These are phyloP conservation scores for Tetrax tetrax DNA, from an alignment of 2,113 vertebrate genomes.

Conservation along the genomic window DNA sequence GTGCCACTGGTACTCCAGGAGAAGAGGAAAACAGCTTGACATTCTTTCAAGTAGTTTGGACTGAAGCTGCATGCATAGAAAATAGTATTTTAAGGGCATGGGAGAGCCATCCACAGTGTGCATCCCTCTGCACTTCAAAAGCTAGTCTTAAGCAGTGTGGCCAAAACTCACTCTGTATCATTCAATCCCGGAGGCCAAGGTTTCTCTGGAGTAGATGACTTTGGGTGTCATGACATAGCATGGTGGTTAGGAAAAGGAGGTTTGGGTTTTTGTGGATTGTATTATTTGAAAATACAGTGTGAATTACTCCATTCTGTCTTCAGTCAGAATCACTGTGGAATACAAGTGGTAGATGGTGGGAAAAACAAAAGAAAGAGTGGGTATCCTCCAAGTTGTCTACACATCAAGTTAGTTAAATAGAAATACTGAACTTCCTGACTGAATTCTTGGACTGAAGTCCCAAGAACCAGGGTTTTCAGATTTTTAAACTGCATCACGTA, in stretches of 20 bases:
- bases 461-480: background rate
- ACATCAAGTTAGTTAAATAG: background rate
- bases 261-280: background rate
- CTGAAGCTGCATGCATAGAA: background rate
- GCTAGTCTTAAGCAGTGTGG: background rate
- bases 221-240: background rate
- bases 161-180: background rate
- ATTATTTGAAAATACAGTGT: background rate
- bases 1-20: background rate
- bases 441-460: background rate
- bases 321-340: background rate
- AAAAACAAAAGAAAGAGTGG: background rate
- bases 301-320: background rate
- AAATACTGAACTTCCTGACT: background rate
- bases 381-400: background rate
- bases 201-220: background rate
- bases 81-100: accelerated
- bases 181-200: background rate
- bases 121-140: background rate
- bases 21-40: background rate
- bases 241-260: background rate
- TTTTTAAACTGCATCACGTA: background rate
- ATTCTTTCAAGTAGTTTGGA: background rate
- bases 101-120: accelerated
- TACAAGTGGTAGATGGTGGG: background rate